A percentile compares a stretch with the other conserved stretches of the same genome.
Conservation (phyloP, 1,140 invertebrate species). For the Calycopis cecrops region DNA sequence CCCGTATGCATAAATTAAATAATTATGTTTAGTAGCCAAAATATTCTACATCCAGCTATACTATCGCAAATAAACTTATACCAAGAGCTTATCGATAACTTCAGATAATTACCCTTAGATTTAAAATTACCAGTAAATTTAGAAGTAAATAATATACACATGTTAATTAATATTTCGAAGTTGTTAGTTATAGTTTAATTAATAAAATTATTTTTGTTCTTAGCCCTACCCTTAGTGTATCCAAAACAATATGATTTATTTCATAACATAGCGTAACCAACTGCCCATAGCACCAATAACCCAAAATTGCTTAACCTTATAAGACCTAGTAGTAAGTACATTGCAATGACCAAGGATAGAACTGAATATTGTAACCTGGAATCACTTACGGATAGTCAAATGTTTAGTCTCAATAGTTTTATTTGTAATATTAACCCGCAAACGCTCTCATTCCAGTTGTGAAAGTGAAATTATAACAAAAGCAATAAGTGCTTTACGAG, state of each 20-base stretch:
- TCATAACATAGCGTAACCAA: slow-evolving; percentile 19
- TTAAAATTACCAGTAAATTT: slow-evolving; percentile 24
- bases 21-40: no score
- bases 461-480: slow-evolving; percentile 17
- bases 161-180: slow-evolving; percentile 4
- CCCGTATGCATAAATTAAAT: no score
- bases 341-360: slow-evolving; percentile 25
- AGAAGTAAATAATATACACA: slow-evolving; percentile 14
- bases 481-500: not conserved
- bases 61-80: slow-evolving; percentile 21
- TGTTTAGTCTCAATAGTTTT: slow-evolving; percentile 6
- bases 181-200: slow-evolving; percentile 4
- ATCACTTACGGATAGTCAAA: slow-evolving; percentile 35
- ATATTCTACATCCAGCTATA: slow-evolving; percentile 24
- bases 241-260: slow-evolving; percentile 25
- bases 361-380: slow-evolving; percentile 19
- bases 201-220: slow-evolving; percentile 24
- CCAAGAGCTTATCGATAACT: slow-evolving; percentile 22
- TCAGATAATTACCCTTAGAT: slow-evolving; percentile 19
- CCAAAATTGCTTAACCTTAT: slow-evolving; percentile 60
- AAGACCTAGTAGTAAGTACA: slow-evolving; percentile 15
- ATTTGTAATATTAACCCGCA: slow-evolving; percentile 13
- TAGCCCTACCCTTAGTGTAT: slow-evolving; percentile 26
- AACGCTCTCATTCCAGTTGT: slow-evolving; percentile 18
- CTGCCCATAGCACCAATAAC: slow-evolving; percentile 13